Evolutionary conservation across 2,888 invertebrate species (phyloP), one percentile per base, ranked within the genome.

Genomic region (Melinaea menophilus): DNA sequence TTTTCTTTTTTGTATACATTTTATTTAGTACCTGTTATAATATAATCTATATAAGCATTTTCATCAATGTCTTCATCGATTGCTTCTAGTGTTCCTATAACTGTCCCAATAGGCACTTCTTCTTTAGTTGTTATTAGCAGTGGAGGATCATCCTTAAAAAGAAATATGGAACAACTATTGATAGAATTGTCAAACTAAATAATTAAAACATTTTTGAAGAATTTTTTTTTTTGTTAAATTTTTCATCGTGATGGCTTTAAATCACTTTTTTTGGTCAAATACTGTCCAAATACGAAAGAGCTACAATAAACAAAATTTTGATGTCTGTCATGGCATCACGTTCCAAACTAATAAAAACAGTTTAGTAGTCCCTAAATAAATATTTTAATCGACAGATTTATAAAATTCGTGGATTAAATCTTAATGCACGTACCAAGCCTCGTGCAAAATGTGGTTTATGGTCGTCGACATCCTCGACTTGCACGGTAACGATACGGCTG

Each of bases 391-490:
- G 37, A 5, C 7, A 5, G 37, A 4, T 37, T 37, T 37, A 37
- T 1, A 37, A 37, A 13, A 3, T 3, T 9, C 5, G 47, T 48
- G 33, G 12, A n/a, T 5, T 45, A 22, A 54, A 41, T 48, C 22
- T 47, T 9, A 5, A 1, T 33, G 31, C 22, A 0, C 75, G 91
- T 79, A 95, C 95, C 73, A 93, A 82, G 67, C 92, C 93, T 65
- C 95, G 86, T 7, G 88, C 90, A 72, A 96, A 96, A 64, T 93
- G 91, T 0, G 96, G 96, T 68, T 93, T 93, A 75, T 96, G 95
- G 76, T 96, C 96, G 75, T 96, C 96, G 11, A 95, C 93, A 73
- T 96, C 96, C 2, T 93, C 89, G 0, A 96, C 91, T 58, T 91
- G 86, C 0, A 96, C 93, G 57, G 92, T 93, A 0, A 96, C 88